Conservation (phyloP, 2,888 invertebrate genomes). For the Machimus rusticus region DNA sequence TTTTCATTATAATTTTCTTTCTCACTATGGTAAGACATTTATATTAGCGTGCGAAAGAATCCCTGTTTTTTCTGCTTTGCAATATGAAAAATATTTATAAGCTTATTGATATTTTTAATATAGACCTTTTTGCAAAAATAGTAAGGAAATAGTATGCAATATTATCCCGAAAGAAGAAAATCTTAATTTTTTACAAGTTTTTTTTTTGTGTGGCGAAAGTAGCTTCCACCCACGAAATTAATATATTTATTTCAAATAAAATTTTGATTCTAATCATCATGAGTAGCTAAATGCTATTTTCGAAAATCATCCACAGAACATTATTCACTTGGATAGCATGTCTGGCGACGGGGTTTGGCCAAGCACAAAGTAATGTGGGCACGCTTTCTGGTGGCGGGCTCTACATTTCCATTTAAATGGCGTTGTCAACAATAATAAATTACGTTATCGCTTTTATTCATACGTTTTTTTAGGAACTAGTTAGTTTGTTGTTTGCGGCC, state of each 20-base stretch:
- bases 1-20: not conserved
- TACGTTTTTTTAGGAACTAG: conserved; percentile 1
- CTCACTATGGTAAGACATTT: not conserved
- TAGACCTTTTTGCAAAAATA: too few species aligned
- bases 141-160: too few species aligned
- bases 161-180: too few species aligned
- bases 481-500: too few species aligned
- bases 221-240: not conserved
- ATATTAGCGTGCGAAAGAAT: not conserved
- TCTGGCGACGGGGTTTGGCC: not conserved
- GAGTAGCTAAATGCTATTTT: not conserved
- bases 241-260: not conserved
- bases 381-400: not conserved
- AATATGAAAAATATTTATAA: not conserved
- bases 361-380: not conserved
- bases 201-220: not conserved
- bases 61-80: not conserved
- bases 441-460: conserved; percentile 43
- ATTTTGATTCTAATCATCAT: not conserved
- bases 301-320: not conserved
- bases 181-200: too few species aligned
- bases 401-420: conserved; percentile 47
- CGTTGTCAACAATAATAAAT: conserved; percentile 47
- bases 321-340: not conserved
- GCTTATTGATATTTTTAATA: not conserved